phyloP scores from a whole-genome alignment of 2,113 vertebrate genomes.

The Daphoenositta chrysoptera region DNA sequence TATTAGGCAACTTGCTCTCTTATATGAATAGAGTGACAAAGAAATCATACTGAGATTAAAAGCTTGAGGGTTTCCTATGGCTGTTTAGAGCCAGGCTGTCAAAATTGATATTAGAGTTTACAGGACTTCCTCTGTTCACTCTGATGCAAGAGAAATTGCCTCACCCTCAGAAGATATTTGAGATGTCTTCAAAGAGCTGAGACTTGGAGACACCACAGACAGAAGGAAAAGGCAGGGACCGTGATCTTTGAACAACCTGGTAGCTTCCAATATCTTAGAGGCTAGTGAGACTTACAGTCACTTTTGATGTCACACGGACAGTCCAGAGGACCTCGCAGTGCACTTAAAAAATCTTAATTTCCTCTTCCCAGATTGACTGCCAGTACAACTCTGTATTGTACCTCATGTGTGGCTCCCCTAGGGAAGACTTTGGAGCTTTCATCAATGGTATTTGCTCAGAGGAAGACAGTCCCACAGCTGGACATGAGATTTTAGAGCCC shows the following conservation, averaged over 20 bases:
- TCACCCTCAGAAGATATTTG: rapidly evolving
- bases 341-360: background rate
- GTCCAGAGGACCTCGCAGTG: background rate
- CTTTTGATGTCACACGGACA: background rate
- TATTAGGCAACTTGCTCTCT: background rate
- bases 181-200: background rate
- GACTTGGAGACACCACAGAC: background rate
- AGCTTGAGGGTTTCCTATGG: background rate
- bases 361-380: background rate
- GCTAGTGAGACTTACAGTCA: rapidly evolving
- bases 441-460: background rate
- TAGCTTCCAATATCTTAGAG: background rate
- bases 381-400: background rate
- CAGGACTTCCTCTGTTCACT: background rate
- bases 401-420: background rate
- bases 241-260: background rate
- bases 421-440: background rate
- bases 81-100: background rate
- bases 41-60: background rate
- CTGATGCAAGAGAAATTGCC: background rate
- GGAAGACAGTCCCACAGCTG: background rate
- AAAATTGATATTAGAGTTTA: background rate
- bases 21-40: background rate
- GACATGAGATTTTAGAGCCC: background rate
- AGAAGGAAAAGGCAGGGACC: background rate